Percentiles rank a stretch among this genome's conserved stretches.
Conservation (phyloP, 2,888 invertebrate genomes). For the Pachymerium ferrugineum region DNA sequence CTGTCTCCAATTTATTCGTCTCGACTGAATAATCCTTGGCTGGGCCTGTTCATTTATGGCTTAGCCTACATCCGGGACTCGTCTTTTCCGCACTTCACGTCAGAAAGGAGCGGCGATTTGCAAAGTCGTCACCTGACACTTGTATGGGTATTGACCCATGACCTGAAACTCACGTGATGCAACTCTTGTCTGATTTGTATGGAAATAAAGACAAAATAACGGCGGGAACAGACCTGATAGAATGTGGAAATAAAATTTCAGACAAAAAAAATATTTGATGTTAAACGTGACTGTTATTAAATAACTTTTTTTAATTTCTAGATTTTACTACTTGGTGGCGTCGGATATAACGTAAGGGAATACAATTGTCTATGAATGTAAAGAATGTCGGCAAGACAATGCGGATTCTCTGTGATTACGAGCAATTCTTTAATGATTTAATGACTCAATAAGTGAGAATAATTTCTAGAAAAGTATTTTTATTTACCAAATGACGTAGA, state of each 20-base stretch:
- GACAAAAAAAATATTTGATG: not conserved
- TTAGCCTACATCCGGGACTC: conserved; percentile 9
- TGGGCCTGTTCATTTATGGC: not conserved
- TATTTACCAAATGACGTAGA: too few relatives aligned
- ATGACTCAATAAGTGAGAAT: too few relatives aligned
- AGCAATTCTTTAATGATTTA: too few relatives aligned
- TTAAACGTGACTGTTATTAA: too few relatives aligned
- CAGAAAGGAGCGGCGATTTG: not conserved
- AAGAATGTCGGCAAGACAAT: not conserved
- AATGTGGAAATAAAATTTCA: not conserved
- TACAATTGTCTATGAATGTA: not conserved
- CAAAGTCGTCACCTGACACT: not conserved
- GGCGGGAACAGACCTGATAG: not conserved
- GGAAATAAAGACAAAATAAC: not conserved
- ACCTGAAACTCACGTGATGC: not conserved
- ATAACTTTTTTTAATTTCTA: too few relatives aligned
- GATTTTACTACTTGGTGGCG: too few relatives aligned
- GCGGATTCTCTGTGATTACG: not conserved
- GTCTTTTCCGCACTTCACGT: conserved; percentile 1
- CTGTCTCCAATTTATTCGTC: not conserved
- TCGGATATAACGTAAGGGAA: not conserved
- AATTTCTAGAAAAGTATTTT: too few relatives aligned
- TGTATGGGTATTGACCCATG: not conserved
- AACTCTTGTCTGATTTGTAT: not conserved
- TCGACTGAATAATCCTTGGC: not conserved